These are phyloP conservation scores for Narcine bancroftii DNA, from an alignment of 2,113 vertebrate species.

Conservation along the genomic window DNA sequence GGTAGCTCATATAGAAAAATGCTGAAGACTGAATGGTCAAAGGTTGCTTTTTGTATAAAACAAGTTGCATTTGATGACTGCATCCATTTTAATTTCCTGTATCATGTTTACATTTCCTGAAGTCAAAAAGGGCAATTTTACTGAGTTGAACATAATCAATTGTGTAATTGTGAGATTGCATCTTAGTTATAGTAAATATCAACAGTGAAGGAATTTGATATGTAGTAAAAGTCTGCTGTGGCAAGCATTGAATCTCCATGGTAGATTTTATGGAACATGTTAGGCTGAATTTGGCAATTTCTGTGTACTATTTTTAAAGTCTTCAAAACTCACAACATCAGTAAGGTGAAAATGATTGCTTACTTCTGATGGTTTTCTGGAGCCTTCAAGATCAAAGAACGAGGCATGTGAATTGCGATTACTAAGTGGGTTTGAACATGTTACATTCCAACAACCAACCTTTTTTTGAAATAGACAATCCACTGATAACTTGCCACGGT, in stretches of 20 bases:
- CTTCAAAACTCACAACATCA: constrained; percentile 26
- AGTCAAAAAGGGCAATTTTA: not conserved
- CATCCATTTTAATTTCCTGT: constrained; percentile 10
- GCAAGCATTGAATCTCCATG: not conserved
- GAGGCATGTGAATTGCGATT: constrained; percentile 15
- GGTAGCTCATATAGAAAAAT: not conserved
- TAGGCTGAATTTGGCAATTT: not conserved
- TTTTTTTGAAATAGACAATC: constrained; percentile 36
- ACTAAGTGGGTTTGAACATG: constrained; percentile 37
- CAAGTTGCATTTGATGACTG: constrained; percentile 20
- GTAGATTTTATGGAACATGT: constrained; percentile 8
- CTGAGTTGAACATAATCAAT: constrained; percentile 18
- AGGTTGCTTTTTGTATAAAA: not conserved
- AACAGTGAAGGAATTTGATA: constrained; percentile 3
- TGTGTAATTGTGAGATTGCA: constrained; percentile 33
- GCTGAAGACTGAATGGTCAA: not conserved
- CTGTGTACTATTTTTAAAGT: constrained; percentile 20
- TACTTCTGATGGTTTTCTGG: not conserved
- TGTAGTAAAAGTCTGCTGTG: not conserved
- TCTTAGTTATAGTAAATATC: constrained; percentile 12
- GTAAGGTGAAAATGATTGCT: constrained; percentile 37
- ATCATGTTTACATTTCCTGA: constrained; percentile 33
- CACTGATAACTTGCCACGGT: constrained; percentile 13
- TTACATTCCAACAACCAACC: constrained; percentile 27
- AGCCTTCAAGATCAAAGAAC: constrained; percentile 9